Conservation (phyloP, 2,113 vertebrate genomes). For the Erpornis zantholeuca region DNA sequence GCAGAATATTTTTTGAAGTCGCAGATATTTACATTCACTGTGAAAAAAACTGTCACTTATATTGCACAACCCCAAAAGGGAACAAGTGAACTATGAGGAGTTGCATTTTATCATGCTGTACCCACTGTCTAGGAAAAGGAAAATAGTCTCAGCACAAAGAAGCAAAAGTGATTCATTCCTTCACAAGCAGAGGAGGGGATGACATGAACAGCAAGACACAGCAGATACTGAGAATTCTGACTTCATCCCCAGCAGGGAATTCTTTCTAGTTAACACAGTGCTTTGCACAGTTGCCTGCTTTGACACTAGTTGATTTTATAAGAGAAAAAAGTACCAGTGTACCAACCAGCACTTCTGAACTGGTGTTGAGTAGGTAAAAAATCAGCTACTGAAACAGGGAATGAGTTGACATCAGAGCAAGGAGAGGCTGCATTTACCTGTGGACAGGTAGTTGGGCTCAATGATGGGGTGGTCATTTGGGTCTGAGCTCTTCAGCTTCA, state of each 20-base stretch:
- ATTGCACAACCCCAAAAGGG: background rate
- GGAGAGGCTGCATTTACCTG: conserved; percentile 74
- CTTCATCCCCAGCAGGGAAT: background rate
- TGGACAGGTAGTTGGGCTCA: conserved; percentile 93
- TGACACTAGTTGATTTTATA: background rate
- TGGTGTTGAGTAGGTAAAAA: background rate
- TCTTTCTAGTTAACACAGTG: background rate
- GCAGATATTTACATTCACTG: background rate
- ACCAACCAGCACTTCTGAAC: background rate
- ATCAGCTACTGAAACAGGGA: background rate
- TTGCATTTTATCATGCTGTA: background rate
- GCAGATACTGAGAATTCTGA: background rate
- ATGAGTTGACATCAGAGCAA: background rate
- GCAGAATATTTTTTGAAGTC: background rate
- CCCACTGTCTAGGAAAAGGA: background rate
- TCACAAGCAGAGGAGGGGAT: background rate
- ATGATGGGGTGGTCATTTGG: conserved; percentile 87
- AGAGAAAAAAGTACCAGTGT: background rate
- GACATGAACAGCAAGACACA: background rate
- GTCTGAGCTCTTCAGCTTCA: conserved; percentile 86
- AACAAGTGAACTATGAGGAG: background rate
- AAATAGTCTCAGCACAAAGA: background rate
- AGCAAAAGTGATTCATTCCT: background rate
- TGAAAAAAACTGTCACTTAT: background rate
- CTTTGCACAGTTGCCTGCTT: background rate